Percentiles rank a stretch among this genome's conserved stretches.
Conservation (phyloP, 2,113 vertebrate species). For the Xenus cinereus region DNA sequence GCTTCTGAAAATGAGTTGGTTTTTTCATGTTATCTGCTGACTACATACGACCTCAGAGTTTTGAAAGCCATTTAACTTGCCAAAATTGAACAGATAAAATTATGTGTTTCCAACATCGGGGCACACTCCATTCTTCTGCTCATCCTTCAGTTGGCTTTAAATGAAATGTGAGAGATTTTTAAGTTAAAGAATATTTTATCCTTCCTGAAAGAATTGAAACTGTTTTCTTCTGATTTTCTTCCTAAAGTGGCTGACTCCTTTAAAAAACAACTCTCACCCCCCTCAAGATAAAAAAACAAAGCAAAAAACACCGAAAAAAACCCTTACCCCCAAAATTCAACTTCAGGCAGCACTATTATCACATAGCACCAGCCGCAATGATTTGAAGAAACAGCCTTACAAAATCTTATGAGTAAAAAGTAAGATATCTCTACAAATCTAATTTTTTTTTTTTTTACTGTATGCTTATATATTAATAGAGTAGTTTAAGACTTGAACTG, state of each 20-base stretch:
- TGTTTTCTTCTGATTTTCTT: neutral
- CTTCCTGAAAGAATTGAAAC: neutral
- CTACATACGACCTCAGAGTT: neutral
- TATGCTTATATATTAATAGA: neutral
- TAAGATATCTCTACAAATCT: neutral
- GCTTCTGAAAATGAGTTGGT: neutral
- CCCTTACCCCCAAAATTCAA: neutral
- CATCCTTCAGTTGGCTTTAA: neutral
- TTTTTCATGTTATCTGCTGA: neutral
- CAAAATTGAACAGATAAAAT: neutral
- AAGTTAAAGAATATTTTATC: neutral
- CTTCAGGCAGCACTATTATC: neutral
- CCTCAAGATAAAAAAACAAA: neutral
- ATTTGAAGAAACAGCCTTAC: neutral
- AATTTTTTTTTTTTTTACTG: no score
- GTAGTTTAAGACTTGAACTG: neutral
- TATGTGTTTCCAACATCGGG: neutral
- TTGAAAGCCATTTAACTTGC: neutral
- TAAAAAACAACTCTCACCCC: neutral
- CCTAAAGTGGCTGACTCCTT: neutral
- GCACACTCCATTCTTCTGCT: neutral
- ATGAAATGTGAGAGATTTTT: neutral
- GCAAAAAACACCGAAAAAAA: fast-evolving
- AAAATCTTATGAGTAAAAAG: neutral
- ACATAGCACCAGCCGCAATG: neutral